Base-by-base conservation (phyloP, 2,113 vertebrate genomes). In the Parotia lawesii region DNA sequence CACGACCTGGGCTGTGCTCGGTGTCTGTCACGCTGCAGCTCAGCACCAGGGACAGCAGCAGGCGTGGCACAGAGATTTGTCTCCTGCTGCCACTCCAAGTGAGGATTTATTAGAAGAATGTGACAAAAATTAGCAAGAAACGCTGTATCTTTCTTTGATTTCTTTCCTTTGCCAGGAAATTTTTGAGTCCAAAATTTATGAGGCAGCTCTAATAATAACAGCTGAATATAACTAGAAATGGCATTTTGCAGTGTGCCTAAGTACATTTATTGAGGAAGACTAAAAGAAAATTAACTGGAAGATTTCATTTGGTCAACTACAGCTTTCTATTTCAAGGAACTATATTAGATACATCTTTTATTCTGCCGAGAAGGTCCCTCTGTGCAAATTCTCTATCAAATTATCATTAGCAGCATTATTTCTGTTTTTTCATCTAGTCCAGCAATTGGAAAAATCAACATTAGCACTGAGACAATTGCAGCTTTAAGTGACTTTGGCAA, bases 341-440 rank as follows among this genome's bases (percentile, higher is more conserved):
- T 40, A 14, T 47, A 81, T 81, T 40, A 81, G 42, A 60, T 67
- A 38, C 13, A 67, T 75, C 71, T 67, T 81, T 76, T 70, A 65
- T 79, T 76, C 75, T 50, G 62, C 50, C 76, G 71, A 88, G 28
- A 85, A 72, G 58, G 71, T 51, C 72, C 42, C 42, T 90, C 74
- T 1, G 1, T 61, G 67, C 67, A 64, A 94, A 57, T 83, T 88
- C 54, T 44, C 47, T 37, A 67, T 5, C 44, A 80, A 92, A 90
- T 79, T 48, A 73, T 88, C 89, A 93, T 90, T 70, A 92, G 54
- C 25, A 29, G 53, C 87, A 93, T 93, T 90, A 90, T 90, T 90
- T 83, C 62, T 88, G 16, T 45, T 19, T 65, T 93, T 95, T 85
- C n/a, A 69, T 80, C 85, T 61, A 40, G n/a, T 33, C 42, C 89